Conservation (phyloP, 2,797 vertebrate species). For the Halcyon badia region DNA sequence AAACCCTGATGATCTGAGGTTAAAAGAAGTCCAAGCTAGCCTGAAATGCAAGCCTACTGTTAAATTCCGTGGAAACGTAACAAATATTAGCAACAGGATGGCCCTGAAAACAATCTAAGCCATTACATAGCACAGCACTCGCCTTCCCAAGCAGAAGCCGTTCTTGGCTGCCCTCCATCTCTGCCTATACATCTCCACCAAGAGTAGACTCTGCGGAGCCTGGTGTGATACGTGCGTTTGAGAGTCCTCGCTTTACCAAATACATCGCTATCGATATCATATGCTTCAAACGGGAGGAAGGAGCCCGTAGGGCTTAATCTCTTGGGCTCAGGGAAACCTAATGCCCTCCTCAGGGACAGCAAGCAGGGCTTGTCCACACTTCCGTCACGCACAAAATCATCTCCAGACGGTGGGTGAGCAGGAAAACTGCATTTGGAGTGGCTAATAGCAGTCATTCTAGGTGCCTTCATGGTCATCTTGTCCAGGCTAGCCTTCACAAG, state of each 20-base stretch:
- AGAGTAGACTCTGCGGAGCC: slow-evolving; percentile 82
- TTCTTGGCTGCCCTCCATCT: slow-evolving; percentile 81
- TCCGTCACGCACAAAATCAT: background rate
- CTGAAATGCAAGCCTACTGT: slow-evolving; percentile 56
- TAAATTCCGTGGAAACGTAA: slow-evolving; percentile 53
- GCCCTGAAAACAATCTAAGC: slow-evolving; percentile 76
- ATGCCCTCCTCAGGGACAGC: slow-evolving; percentile 6
- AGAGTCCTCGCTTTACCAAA: slow-evolving; percentile 69
- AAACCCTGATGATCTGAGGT: slow-evolving; percentile 61
- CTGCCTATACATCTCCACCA: slow-evolving; percentile 74
- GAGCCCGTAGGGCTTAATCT: slow-evolving; percentile 46
- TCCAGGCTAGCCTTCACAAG: slow-evolving; percentile 21
- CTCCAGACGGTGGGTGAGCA: background rate
- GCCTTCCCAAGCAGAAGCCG: slow-evolving; percentile 69
- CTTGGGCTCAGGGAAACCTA: slow-evolving; percentile 49
- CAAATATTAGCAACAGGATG: slow-evolving; percentile 67
- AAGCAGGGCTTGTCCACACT: background rate
- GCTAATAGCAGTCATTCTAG: background rate
- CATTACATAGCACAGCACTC: slow-evolving; percentile 63
- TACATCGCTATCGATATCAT: slow-evolving; percentile 75
- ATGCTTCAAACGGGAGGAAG: slow-evolving; percentile 74
- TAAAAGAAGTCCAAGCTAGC: slow-evolving; percentile 21
- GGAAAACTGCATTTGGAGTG: background rate
- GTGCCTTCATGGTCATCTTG: slow-evolving; percentile 1
- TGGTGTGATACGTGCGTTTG: slow-evolving; percentile 65